Conservation (phyloP, 2,888 invertebrate species). For the Ochlodes sylvanus region DNA sequence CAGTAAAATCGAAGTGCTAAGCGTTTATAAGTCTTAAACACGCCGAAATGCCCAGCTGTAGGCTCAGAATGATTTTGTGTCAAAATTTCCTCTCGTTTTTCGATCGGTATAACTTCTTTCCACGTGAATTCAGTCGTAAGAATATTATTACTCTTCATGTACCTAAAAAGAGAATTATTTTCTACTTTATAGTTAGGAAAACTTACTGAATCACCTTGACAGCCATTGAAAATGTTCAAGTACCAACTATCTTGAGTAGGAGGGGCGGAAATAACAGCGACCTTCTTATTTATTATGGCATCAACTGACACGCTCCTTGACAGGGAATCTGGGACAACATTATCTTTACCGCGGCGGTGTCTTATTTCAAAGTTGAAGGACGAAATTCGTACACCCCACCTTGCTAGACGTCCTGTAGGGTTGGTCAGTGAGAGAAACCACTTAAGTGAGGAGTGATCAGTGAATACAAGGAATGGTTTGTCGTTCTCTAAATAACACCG, state of each 20-base stretch:
- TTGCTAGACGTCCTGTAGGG: slow-evolving; percentile 47
- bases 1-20: slow-evolving; percentile 40
- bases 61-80: slow-evolving; percentile 43
- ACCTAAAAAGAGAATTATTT: slow-evolving; percentile 41
- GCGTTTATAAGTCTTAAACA: slow-evolving; percentile 47
- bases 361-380: slow-evolving; percentile 44
- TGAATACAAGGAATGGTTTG: slow-evolving; percentile 34
- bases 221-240: slow-evolving; percentile 41
- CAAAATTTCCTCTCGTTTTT: slow-evolving; percentile 33
- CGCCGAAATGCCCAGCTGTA: slow-evolving; percentile 44
- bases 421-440: slow-evolving; percentile 42
- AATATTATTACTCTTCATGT: slow-evolving; percentile 33
- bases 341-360: slow-evolving; percentile 46
- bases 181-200: slow-evolving; percentile 44
- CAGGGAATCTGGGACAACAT: slow-evolving; percentile 45
- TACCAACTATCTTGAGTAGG: slow-evolving; percentile 41
- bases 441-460: slow-evolving; percentile 41
- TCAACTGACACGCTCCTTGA: slow-evolving; percentile 36
- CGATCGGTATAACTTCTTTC: slow-evolving; percentile 46
- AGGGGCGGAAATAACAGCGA: no score
- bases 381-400: slow-evolving; percentile 47
- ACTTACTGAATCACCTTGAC: slow-evolving; percentile 26
- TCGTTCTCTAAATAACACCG: slow-evolving; percentile 41
- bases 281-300: background rate
- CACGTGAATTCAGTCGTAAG: slow-evolving; percentile 45